Base-by-base conservation (phyloP, 2,797 vertebrate genomes). In the Danio choprae region DNA sequence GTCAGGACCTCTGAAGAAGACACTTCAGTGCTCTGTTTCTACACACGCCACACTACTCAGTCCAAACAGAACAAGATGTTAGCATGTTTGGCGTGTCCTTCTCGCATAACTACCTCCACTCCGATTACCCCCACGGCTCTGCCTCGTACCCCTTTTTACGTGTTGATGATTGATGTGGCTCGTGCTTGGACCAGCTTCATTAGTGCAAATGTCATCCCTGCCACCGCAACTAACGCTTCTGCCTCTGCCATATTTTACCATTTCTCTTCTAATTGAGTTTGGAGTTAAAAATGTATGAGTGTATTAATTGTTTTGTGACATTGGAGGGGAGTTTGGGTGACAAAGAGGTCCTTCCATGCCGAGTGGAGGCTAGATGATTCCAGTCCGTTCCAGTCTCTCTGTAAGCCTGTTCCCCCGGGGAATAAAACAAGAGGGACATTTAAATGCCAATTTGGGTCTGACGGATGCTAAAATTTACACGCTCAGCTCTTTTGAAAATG, bases 221-320 rank as follows among this genome's bases (percentile, higher is more conserved):
- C 81, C 86, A 82, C 84, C 18, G 74, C 80, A 84, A 77, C 84
- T 85, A 83, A 83, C 76, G 80, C 83, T 77, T 79, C 71, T 62
- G 81, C 85, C 76, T 76, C 73, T 64, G 84, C 86, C 63, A 79
- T 87, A 84, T 87, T 90, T 88, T 85, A 87, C 86, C 85, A 87
- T 82, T 86, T 76, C 63, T 84, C 67, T 73, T 80, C 78, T 89
- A 89, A 89, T 88, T 89, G 87, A 87, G 86, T 83, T 87, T 81
- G 80, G 85, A 60, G 86, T 88, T 87, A 90, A 87, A 88, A 89
- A 87, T 89, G 88, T 86, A 88, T 88, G 87, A 89, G 86, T 74
- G 82, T 87, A 89, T 90, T 89, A 89, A 89, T 88, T 86, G 85
- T 86, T 86, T 83, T 79, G 44, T 86, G 82, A 72, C 74, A 70